phyloP scores from a whole-genome alignment of 2,113 vertebrate genomes.

The Vulpes lagopus region DNA sequence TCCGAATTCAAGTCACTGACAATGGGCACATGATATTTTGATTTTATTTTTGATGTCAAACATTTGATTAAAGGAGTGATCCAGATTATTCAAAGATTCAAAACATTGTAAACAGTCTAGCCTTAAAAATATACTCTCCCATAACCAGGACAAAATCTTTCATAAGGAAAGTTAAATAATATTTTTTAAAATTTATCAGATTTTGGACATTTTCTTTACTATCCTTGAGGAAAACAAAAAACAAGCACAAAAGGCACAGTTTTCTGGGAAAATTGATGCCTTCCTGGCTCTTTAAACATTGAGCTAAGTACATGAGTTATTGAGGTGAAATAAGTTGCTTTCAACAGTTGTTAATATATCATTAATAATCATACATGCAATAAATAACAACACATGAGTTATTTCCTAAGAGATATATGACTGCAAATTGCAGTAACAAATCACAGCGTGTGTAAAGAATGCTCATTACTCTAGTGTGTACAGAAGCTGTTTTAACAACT shows the following conservation, averaged over 20 bases:
- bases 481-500: constrained; percentile 93
- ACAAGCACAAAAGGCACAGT: not conserved
- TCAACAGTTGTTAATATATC: constrained; percentile 92
- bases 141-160: constrained; percentile 17
- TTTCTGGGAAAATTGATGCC: constrained; percentile 77
- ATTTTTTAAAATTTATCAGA: not conserved
- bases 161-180: not conserved
- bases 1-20: not conserved
- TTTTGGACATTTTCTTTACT: constrained; percentile 38
- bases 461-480: constrained; percentile 92
- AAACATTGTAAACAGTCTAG: not conserved
- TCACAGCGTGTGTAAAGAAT: constrained; percentile 90
- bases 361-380: constrained; percentile 97
- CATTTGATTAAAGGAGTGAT: not conserved
- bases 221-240: not conserved
- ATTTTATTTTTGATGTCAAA: not conserved
- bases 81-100: constrained; percentile 45
- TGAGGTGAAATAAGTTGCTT: constrained; percentile 89
- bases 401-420: constrained; percentile 95
- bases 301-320: constrained; percentile 86
- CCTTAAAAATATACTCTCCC: not conserved
- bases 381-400: constrained; percentile 95
- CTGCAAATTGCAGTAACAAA: constrained; percentile 96
- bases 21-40: not conserved
- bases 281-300: constrained; percentile 79